Conservation (phyloP, 2,888 invertebrate genomes). For the Plebejus argus region DNA sequence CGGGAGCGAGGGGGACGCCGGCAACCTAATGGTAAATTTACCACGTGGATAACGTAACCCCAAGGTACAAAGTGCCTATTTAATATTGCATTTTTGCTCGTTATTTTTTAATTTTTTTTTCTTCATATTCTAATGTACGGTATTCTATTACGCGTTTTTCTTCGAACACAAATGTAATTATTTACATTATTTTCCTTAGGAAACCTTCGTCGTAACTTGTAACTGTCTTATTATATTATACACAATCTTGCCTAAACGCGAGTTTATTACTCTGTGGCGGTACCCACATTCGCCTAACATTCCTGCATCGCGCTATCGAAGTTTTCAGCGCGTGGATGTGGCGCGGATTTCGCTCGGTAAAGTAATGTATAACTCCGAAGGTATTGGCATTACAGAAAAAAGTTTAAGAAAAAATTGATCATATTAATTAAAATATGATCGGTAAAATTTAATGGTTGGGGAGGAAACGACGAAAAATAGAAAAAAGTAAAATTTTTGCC, state of each 20-base stretch:
- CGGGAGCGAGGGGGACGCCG: conserved; percentile 63
- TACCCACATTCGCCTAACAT: too few relatives aligned
- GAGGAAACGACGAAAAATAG: too few relatives aligned
- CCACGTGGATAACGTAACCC: conserved; percentile 53
- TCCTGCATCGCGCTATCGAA: too few relatives aligned
- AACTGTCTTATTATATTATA: neutral
- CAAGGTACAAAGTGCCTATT: conserved; percentile 50
- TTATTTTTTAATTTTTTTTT: conserved; percentile 33
- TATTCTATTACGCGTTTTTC: conserved; percentile 2
- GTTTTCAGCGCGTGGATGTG: too few relatives aligned
- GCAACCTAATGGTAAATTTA: conserved; percentile 60
- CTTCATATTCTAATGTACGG: conserved; percentile 1
- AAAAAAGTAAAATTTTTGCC: too few relatives aligned
- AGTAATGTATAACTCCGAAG: too few relatives aligned
- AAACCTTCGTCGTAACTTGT: neutral
- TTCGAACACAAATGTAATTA: neutral
- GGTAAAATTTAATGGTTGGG: too few relatives aligned
- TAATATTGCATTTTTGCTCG: conserved; percentile 34
- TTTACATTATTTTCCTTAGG: neutral
- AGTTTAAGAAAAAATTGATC: too few relatives aligned
- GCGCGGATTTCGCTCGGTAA: too few relatives aligned
- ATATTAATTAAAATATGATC: too few relatives aligned
- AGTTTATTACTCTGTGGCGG: neutral
- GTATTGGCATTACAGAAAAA: too few relatives aligned
- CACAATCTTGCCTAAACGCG: neutral